Conservation (phyloP, 1,140 invertebrate genomes). For the Danaus plexippus region DNA sequence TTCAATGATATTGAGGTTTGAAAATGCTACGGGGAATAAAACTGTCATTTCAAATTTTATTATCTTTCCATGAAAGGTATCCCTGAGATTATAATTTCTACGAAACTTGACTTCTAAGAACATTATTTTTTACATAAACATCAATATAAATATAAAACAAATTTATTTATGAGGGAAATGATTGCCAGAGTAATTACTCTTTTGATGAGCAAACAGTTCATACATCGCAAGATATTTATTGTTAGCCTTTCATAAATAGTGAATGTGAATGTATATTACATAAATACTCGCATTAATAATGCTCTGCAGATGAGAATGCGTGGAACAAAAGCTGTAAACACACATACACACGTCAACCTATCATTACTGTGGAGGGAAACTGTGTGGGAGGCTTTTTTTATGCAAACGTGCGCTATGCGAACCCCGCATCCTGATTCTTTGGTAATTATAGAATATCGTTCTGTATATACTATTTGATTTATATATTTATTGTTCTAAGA, state of each 20-base stretch:
- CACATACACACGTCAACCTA: conserved; percentile 12
- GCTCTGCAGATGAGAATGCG: conserved; percentile 16
- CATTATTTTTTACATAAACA: no score
- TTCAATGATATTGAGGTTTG: no score
- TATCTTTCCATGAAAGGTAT: no score
- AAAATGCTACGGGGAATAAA: no score
- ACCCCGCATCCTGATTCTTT: background rate
- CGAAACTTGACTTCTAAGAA: no score
- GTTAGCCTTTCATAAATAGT: conserved; percentile 10
- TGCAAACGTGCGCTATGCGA: background rate
- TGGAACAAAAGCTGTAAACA: conserved; percentile 27
- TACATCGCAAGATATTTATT: conserved; percentile 2
- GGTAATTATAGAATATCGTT: background rate
- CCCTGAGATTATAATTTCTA: no score
- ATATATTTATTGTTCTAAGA: conserved; percentile 7
- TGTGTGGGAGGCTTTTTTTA: conserved; percentile 23
- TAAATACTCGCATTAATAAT: conserved; percentile 22
- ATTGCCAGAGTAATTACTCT: no score
- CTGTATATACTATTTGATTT: background rate
- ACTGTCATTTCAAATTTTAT: no score
- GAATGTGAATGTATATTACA: background rate
- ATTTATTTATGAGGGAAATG: no score
- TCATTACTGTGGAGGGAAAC: conserved; percentile 23
- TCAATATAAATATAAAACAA: no score
- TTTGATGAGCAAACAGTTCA: no score